phyloP scores from a whole-genome alignment of 2,113 vertebrate species.

The Periophthalmus modestus region DNA sequence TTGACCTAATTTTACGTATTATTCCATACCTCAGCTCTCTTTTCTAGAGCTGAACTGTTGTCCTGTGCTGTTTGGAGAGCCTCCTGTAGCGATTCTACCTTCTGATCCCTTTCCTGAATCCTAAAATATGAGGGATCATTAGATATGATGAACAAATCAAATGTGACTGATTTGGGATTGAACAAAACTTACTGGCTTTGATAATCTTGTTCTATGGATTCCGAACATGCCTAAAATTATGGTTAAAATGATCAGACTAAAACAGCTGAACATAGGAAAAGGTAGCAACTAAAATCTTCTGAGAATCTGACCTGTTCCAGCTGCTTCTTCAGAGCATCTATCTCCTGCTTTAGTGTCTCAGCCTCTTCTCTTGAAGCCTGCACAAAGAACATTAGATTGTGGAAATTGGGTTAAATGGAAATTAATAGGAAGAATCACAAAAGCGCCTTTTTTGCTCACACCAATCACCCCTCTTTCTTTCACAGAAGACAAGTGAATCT shows the following conservation, averaged over 20 bases:
- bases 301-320: slow-evolving; percentile 81
- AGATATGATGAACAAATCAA: neutral
- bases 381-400: neutral
- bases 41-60: slow-evolving; percentile 75
- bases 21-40: slow-evolving; percentile 58
- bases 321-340: slow-evolving; percentile 82
- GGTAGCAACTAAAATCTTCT: neutral
- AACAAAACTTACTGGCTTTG: slow-evolving; percentile 84
- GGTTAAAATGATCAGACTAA: neutral
- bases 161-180: neutral
- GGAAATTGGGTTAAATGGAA: neutral
- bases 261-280: neutral
- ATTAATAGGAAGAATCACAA: neutral
- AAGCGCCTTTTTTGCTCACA: neutral
- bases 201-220: slow-evolving; percentile 84
- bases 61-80: slow-evolving; percentile 83
- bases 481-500: too few species aligned
- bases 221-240: slow-evolving; percentile 80
- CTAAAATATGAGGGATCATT: slow-evolving; percentile 62
- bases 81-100: slow-evolving; percentile 85
- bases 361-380: slow-evolving; percentile 84
- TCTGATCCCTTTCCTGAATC: slow-evolving; percentile 86
- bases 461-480: neutral
- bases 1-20: neutral
- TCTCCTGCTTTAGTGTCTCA: slow-evolving; percentile 79